Evolutionary conservation across 2,888 invertebrate genomes (phyloP).

Genomic region (Lysandra coridon): DNA sequence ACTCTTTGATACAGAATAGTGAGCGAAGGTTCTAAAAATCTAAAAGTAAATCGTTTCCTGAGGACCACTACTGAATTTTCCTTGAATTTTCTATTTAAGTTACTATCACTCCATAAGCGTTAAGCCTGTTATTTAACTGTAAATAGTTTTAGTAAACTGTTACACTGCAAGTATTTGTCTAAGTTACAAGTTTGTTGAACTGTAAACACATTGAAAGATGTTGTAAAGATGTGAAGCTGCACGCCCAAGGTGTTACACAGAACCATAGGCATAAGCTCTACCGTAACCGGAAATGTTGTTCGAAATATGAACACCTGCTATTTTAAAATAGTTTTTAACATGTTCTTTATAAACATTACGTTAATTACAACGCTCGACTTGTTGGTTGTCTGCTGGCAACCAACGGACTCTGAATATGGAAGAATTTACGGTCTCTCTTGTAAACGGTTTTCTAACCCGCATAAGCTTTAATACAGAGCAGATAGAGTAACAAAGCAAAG

Average conservation of each 20-base stretch:
- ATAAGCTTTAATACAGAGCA: too few relatives aligned
- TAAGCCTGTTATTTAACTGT: slow-evolving; percentile 32
- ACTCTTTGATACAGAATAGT: too few relatives aligned
- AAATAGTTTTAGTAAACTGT: slow-evolving; percentile 40
- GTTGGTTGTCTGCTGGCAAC: background rate
- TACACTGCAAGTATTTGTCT: slow-evolving; percentile 41
- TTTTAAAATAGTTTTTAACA: slow-evolving; percentile 1
- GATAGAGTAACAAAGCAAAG: too few relatives aligned
- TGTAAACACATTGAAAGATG: slow-evolving; percentile 70
- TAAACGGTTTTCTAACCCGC: too few relatives aligned
- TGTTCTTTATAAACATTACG: background rate
- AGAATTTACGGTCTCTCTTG: too few relatives aligned
- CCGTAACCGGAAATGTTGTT: slow-evolving; percentile 30
- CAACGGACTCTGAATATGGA: background rate
- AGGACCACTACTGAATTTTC: background rate
- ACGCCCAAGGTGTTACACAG: slow-evolving; percentile 38
- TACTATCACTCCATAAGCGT: background rate
- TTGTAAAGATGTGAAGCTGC: slow-evolving; percentile 62
- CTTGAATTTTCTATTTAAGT: background rate
- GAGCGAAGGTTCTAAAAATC: background rate
- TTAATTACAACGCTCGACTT: background rate
- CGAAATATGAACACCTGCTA: slow-evolving; percentile 15
- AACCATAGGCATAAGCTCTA: slow-evolving; percentile 5
- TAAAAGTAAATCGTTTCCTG: background rate
- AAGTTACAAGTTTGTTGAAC: slow-evolving; percentile 67